Evolutionary conservation across 2,888 invertebrate species (phyloP).

Genomic region (Lacanobia oleracea): DNA sequence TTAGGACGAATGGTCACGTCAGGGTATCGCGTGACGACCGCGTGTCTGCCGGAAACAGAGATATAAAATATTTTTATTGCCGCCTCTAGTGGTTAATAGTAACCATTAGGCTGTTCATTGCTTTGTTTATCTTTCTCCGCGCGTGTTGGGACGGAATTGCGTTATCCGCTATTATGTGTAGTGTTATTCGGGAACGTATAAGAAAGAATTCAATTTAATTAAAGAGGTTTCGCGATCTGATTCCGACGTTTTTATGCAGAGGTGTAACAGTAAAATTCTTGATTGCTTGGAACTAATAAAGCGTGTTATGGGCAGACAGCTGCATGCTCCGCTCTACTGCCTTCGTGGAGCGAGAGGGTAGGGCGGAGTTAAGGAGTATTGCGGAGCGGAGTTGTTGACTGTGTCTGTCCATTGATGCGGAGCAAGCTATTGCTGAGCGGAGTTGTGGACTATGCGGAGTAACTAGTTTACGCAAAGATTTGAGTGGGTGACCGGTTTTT

Average conservation of each 20-base stretch:
- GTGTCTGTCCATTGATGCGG: too few relatives aligned
- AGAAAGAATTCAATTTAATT: constrained; percentile 63
- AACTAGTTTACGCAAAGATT: too few relatives aligned
- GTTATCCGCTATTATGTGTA: constrained; percentile 55
- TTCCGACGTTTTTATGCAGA: constrained; percentile 66
- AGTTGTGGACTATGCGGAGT: too few relatives aligned
- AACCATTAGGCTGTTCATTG: constrained; percentile 78
- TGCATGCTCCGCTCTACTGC: constrained; percentile 46
- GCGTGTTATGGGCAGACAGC: constrained; percentile 59
- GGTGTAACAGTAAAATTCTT: constrained; percentile 68
- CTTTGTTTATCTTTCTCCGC: constrained; percentile 77
- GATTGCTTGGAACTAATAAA: constrained; percentile 67
- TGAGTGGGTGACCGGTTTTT: too few relatives aligned
- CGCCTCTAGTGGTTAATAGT: constrained; percentile 79
- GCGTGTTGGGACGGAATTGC: constrained; percentile 61
- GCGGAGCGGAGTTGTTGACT: too few relatives aligned
- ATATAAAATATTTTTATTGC: constrained; percentile 86
- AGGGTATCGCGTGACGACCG: constrained; percentile 78
- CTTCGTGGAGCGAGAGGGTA: too few relatives aligned
- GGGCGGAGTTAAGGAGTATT: too few relatives aligned
- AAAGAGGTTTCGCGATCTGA: constrained; percentile 58
- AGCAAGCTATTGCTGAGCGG: too few relatives aligned
- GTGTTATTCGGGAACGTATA: constrained; percentile 55
- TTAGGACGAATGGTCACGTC: constrained; percentile 80
- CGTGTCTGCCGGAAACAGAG: constrained; percentile 72